phyloP scores from a whole-genome alignment of 2,113 vertebrate species.

The Leptodactylus fuscus region DNA sequence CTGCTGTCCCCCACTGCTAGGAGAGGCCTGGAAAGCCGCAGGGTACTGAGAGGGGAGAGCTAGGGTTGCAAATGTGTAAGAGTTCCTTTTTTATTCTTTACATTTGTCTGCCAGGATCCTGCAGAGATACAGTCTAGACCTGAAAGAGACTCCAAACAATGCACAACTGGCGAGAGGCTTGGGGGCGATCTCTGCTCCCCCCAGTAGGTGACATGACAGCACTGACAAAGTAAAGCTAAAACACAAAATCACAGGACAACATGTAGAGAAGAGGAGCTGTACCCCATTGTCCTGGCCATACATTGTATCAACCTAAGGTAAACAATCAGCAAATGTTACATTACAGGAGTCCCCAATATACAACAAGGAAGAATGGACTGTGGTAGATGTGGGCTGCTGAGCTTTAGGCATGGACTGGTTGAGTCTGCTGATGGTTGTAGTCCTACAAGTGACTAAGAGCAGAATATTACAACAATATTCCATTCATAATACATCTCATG shows the following conservation, averaged over 20 bases:
- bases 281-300: not conserved
- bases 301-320: not conserved
- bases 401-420: not conserved
- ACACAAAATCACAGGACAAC: not conserved
- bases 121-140: constrained; percentile 58
- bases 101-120: constrained; percentile 51
- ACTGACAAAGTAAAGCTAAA: not conserved
- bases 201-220: constrained; percentile 9
- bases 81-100: constrained; percentile 9
- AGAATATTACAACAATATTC: too few species aligned
- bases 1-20: constrained; percentile 15
- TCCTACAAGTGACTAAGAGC: too few species aligned
- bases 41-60: constrained; percentile 21
- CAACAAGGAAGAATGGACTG: not conserved
- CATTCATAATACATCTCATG: too few species aligned
- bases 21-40: constrained; percentile 31
- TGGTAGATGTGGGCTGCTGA: too few species aligned
- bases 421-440: not conserved
- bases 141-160: constrained; percentile 57
- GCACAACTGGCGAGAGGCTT: constrained; percentile 13
- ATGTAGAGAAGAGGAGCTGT: not conserved
- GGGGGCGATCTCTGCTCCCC: constrained; percentile 32
- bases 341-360: not conserved
- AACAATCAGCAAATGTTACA: not conserved
- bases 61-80: constrained; percentile 19